Evolutionary conservation across 2,888 invertebrate genomes (phyloP).

Genomic region (Cataglyphis albicans): DNA sequence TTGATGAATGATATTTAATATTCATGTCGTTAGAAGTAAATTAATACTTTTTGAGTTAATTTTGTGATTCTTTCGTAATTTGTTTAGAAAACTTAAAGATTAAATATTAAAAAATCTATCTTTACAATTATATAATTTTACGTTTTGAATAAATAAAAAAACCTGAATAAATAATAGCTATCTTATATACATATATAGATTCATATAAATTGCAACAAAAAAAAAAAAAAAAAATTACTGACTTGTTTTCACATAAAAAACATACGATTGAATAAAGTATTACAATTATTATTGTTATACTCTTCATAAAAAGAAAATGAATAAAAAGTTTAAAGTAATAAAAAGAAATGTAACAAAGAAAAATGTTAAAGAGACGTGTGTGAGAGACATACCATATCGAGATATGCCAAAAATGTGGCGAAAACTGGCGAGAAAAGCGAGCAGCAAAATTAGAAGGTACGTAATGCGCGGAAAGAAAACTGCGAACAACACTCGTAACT

Average conservation of each 20-base stretch:
- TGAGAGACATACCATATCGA: not conserved
- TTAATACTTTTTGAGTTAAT: not conserved
- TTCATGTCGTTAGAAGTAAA: not conserved
- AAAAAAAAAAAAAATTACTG: not conserved
- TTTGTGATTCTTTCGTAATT: not conserved
- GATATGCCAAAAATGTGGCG: not conserved
- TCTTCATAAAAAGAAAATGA: not conserved
- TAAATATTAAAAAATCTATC: not conserved
- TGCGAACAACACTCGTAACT: not conserved
- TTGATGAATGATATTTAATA: not conserved
- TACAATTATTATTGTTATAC: not conserved
- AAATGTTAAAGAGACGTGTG: not conserved
- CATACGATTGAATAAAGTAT: not conserved
- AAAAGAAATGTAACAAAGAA: not conserved
- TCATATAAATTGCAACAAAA: not conserved
- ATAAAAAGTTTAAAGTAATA: not conserved
- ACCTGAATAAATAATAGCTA: not conserved
- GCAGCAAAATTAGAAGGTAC: constrained; percentile 27
- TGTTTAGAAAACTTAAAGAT: not conserved
- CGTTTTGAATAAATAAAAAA: not conserved
- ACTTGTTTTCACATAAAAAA: not conserved
- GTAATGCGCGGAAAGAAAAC: not conserved
- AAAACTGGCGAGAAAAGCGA: not conserved
- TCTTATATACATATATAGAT: not conserved
- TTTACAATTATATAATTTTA: not conserved